A percentile compares a stretch with the other conserved stretches of the same genome.
These are phyloP conservation scores for Phoenicopterus ruber DNA, from an alignment of 2,113 vertebrate genomes.

Conservation along the genomic window DNA sequence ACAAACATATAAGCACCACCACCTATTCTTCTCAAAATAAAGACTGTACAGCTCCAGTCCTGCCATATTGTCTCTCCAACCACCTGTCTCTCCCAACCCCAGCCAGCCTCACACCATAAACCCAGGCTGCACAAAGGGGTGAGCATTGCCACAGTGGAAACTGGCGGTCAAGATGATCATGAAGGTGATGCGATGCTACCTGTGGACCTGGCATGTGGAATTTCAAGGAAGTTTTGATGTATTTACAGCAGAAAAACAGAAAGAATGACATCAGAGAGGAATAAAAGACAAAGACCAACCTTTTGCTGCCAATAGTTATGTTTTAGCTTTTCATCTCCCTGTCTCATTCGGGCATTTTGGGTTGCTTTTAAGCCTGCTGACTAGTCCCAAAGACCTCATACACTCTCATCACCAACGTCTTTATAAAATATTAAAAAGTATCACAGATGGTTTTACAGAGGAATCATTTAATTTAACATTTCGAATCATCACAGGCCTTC, in stretches of 20 bases:
- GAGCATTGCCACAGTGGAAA: neutral
- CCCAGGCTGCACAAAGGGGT: neutral
- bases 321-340: neutral
- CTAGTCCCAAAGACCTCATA: neutral
- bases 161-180: rapidly evolving
- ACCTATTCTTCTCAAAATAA: neutral
- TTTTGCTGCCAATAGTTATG: neutral
- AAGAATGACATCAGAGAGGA: neutral
- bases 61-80: neutral
- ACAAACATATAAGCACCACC: neutral
- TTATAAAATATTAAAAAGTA: neutral
- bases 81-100: neutral
- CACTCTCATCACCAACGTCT: neutral
- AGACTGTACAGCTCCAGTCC: neutral
- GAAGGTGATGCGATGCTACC: rapidly evolving
- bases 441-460: neutral
- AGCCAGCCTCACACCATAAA: neutral
- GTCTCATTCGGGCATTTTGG: neutral
- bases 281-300: neutral
- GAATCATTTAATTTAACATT: neutral
- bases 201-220: neutral
- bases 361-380: neutral
- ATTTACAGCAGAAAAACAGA: neutral
- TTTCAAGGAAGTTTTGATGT: neutral
- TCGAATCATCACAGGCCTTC: neutral